Evolutionary conservation across 2,888 invertebrate species (phyloP), one percentile per base, ranked within the genome.

Genomic region (Morpho helenor): DNA sequence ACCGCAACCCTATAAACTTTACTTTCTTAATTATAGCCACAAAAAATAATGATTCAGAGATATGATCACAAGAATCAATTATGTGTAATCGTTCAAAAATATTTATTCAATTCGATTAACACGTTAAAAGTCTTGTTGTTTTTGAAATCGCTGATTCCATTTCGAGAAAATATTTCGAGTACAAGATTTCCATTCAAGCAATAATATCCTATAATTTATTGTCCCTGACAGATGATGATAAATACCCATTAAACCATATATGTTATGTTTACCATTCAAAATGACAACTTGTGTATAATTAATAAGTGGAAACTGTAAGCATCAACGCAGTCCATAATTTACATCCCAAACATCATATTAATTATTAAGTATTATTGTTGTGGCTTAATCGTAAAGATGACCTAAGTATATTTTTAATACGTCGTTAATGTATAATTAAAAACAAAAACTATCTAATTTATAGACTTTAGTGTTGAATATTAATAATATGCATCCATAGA

Each of bases 271-370:
- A 44, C 49, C 43, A 60, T 68, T 69, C 54, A 73, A 80, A 76
- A 75, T 68, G 76, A 76, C 69, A 70, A 71, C 73, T 74, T 67
- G 69, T 62, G 71, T 72, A 74, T 76, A 71, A 75, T 74, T 70
- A 66, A 66, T 65, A 61, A 66, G 61, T 61, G 56, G 57, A 64
- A 45, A 52, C 31, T 31, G 31, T 31, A 31, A 31, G 31, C 31
- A 31, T 31, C 31, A 31, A 31, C 31, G 31, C 31, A 31, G 31
- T 31, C 2, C 41, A 50, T 50, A 42, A 50, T 51, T 42, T 51
- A 51, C 42, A 23, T 42, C 9, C 50, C 4, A 31, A 31, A 31
- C 3, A 31, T 31, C 31, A 5, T 31, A 31, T 31, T 31, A 31
- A 5, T 31, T 31, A 31, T 5, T 5, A 31, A 31, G 31, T 31